phyloP scores from a whole-genome alignment of 2,113 vertebrate genomes.

The Poeciliopsis prolifica region DNA sequence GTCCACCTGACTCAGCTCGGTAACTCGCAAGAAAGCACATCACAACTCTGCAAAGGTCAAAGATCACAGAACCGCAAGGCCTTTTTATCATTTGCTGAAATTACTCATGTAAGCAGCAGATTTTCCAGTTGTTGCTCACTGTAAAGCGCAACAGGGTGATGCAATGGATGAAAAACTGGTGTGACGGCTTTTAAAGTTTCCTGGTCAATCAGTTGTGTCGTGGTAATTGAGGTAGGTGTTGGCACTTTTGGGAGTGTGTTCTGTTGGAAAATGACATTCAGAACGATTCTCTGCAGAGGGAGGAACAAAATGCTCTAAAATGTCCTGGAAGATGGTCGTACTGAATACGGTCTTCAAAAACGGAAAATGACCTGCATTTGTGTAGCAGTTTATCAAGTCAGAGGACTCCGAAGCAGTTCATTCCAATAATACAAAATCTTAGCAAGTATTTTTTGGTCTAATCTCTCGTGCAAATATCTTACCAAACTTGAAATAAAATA shows the following conservation, averaged over 20 bases:
- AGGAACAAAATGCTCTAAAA: background rate
- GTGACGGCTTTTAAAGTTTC: background rate
- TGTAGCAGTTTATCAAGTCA: too few relatives aligned
- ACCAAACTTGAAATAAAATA: too few relatives aligned
- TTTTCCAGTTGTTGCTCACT: background rate
- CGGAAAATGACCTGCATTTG: too few relatives aligned
- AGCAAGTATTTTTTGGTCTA: too few relatives aligned
- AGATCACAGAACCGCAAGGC: background rate
- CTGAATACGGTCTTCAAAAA: background rate
- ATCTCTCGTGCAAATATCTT: too few relatives aligned
- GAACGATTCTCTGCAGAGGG: background rate
- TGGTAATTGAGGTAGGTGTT: background rate
- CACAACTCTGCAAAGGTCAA: background rate
- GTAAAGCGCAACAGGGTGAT: background rate
- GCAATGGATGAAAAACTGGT: background rate
- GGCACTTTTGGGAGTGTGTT: background rate
- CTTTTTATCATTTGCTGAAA: background rate
- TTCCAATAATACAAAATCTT: too few relatives aligned
- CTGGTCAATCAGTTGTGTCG: background rate
- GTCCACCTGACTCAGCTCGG: constrained; percentile 49
- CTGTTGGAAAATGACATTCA: background rate
- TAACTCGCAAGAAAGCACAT: constrained; percentile 22
- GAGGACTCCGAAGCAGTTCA: too few relatives aligned
- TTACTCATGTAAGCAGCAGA: background rate
- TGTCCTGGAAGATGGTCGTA: background rate